A percentile compares a stretch with the other conserved stretches of the same genome.
Evolutionary conservation across 2,113 vertebrate genomes (phyloP).

Genomic region (Tringa solitaria): DNA sequence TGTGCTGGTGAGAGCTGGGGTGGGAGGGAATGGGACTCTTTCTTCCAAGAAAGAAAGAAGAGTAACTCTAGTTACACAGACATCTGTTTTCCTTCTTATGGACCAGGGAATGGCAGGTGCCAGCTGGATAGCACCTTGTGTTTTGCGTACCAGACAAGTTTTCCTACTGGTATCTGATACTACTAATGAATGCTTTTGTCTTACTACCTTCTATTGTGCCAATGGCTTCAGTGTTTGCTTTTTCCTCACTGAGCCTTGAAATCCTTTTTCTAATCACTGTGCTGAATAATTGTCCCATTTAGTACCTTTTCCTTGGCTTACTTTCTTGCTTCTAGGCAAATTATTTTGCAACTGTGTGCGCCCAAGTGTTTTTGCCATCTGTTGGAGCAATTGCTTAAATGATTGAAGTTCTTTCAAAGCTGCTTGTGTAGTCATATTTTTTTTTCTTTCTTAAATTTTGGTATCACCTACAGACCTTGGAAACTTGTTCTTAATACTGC

Average conservation of each 20-base stretch:
- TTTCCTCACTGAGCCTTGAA: not conserved
- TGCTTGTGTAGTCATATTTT: conserved; percentile 14
- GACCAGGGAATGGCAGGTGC: not conserved
- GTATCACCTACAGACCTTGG: not conserved
- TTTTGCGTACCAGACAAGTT: not conserved
- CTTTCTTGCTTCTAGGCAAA: conserved; percentile 54
- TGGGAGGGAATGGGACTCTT: not conserved
- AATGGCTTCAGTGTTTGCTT: not conserved
- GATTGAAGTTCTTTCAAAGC: conserved; percentile 36
- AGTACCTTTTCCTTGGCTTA: conserved; percentile 1
- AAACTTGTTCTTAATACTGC: not conserved
- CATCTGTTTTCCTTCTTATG: not conserved
- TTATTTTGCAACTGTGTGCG: conserved; percentile 60
- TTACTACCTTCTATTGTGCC: not conserved
- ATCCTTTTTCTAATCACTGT: conserved; percentile 36
- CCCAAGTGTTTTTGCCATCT: conserved; percentile 64
- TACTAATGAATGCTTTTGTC: not conserved
- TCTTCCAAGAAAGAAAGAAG: not conserved
- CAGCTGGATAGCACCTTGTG: not conserved
- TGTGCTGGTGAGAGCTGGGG: not conserved
- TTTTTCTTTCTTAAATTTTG: conserved; percentile 10
- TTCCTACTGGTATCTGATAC: not conserved
- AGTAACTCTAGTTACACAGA: not conserved
- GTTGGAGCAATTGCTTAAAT: conserved; percentile 42
- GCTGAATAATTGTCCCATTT: conserved; percentile 47